Evolutionary conservation across 2,113 vertebrate genomes (phyloP), one percentile per base, ranked within the genome.

Genomic region (Astatoreochromis straeleni): DNA sequence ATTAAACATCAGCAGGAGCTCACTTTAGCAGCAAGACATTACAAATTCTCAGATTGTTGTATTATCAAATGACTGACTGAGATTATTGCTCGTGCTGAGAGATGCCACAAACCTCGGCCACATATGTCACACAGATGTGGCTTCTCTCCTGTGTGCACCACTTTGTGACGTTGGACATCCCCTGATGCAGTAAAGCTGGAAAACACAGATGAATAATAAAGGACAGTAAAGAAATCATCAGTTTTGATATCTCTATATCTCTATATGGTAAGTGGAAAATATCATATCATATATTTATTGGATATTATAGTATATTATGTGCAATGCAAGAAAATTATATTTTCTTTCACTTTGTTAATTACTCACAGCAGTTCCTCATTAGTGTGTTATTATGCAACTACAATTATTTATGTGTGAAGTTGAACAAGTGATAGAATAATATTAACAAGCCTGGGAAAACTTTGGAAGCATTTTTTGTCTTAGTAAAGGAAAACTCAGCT

Each of bases 51-150:
- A 68, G 45, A 70, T 16, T 49, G 12, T 33, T 42, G 19, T 57
- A 51, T 65, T 38, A 80, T 14, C 31, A 85, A 24, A 9, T 5
- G 19, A 33, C 19, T 26, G 40, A 63, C 40, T 19, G 9, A 40
- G 17, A 47, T 6, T 24, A 35, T 16, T 38, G 60, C 3, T 80
- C 19, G 14, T 19, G 24, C 9, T 75, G 17, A 80, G 14, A 58
- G 58, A 29, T 2, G 45, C 60, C 19, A 85, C 91, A 51, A 92
- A 99, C 98, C 98, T 97, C 98, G 95, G 80, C 99, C 99, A 91
- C 99, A 99, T 90, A 98, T 97, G 91, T 99, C 98, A 94, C 99
- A 99, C 60, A 99, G 91, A 89, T 99, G 99, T 55, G 98, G 98
- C 78, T 98, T 98, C 82, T 98, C 97, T 92, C 98, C 98, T 5